These are phyloP conservation scores for Eulemur albifrons DNA, from an alignment of 2,797 vertebrate species.

Conservation along the genomic window DNA sequence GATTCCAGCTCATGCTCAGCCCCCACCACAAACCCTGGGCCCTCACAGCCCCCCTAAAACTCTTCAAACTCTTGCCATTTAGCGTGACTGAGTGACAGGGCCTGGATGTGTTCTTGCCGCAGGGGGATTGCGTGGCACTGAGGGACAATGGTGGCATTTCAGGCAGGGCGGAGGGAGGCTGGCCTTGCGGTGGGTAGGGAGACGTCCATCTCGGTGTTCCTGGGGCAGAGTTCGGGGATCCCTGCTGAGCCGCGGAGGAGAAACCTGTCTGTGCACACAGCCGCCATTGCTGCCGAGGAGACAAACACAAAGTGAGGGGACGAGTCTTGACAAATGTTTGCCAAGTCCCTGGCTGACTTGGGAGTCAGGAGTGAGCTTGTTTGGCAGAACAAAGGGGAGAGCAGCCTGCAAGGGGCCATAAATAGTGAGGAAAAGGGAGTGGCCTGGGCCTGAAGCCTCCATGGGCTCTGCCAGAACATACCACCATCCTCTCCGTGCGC, in stretches of 20 bases:
- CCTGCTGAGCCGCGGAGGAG: constrained; percentile 56
- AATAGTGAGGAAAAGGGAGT: constrained; percentile 16
- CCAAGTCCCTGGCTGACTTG: constrained; percentile 71
- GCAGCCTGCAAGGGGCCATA: constrained; percentile 61
- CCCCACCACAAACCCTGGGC: background rate
- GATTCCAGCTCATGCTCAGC: background rate
- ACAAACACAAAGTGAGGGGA: constrained; percentile 59
- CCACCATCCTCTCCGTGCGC: background rate
- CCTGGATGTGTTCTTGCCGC: background rate
- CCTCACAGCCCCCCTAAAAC: background rate
- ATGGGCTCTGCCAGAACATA: background rate
- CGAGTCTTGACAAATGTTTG: constrained; percentile 78
- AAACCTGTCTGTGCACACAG: constrained; percentile 79
- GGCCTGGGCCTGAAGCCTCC: background rate
- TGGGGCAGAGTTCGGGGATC: background rate
- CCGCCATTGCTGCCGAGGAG: constrained; percentile 36
- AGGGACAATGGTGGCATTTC: background rate
- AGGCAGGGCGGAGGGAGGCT: background rate
- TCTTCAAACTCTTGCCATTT: background rate
- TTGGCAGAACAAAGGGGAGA: constrained; percentile 74
- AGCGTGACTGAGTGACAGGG: background rate
- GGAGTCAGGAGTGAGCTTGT: constrained; percentile 75
- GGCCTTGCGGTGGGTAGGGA: background rate
- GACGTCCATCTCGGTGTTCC: background rate
- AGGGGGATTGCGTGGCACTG: background rate